A percentile compares a stretch with the other conserved stretches of the same genome.
Conservation (phyloP, 1,140 invertebrate species). For the Cryptotermes secundus region DNA sequence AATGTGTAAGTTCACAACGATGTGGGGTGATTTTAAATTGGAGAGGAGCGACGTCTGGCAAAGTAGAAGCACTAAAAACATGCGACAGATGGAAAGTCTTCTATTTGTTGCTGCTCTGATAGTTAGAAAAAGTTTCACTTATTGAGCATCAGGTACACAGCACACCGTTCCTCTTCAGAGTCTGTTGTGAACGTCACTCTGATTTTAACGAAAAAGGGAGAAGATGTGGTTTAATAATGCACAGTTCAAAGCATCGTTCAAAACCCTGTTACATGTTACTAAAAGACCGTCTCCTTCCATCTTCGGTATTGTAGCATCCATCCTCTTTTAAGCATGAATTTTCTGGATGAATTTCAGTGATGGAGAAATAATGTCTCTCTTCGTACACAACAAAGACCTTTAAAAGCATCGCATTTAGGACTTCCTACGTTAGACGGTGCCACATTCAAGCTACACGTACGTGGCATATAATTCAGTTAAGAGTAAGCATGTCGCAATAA, state of each 20-base stretch:
- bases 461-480: too few relatives aligned
- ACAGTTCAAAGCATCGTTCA: constrained; percentile 11
- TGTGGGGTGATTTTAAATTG: background rate
- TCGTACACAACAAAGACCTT: background rate
- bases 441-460: too few relatives aligned
- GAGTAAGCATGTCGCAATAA: too few relatives aligned
- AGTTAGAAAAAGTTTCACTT: background rate
- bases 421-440: too few relatives aligned
- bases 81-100: background rate
- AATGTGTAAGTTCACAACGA: too few relatives aligned
- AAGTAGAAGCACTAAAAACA: background rate
- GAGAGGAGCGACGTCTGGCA: background rate
- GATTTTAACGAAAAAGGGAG: background rate
- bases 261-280: background rate
- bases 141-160: background rate
- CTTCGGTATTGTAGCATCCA: background rate
- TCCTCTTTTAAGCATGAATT: constrained; percentile 4
- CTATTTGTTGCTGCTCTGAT: background rate
- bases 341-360: constrained; percentile 2
- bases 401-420: too few relatives aligned
- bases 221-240: constrained; percentile 15
- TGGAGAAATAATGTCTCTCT: constrained; percentile 17
- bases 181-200: background rate
- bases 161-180: background rate
- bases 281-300: background rate